Evolutionary conservation across 2,888 invertebrate genomes (phyloP), one percentile per base, ranked within the genome.

Genomic region (Cephus sareptanus): DNA sequence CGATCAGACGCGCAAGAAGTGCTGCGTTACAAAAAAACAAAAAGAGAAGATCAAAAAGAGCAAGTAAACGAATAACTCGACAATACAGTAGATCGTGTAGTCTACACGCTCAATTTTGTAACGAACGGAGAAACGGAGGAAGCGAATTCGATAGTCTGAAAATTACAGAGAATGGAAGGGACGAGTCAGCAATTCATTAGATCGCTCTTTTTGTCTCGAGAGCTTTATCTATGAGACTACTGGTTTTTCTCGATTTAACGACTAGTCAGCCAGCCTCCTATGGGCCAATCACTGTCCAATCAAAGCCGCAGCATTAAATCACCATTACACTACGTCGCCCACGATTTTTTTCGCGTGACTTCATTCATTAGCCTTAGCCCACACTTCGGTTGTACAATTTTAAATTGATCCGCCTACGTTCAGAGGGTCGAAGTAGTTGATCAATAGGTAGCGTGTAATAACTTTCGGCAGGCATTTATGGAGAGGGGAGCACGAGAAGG

Each of bases 121-220:
- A 56, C 23, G 56, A 77, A 76, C 75, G 75, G 69, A 81, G 71
- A 77, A 83, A 76, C 69, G 70, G 35, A 30, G 74, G 79, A 79
- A 76, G 15, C 30, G 6, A 13, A 79, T 82, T 83, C 75, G 81
- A 85, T 82, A 82, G 84, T 82, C 79, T 73, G 80, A 82, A 85
- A 85, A 85, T 86, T 82, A 84, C 83, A 76, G 75, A 81, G 76
- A 86, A 84, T 82, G 75, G 81, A 79, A 76, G 73, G 77, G 75
- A 77, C 76, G 79, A 84, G 75, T 84, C 85, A 85, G 84, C 84
- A 79, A 85, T 82, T 85, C 81, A 77, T 79, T 75, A 77, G 76
- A 77, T 76, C 75, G 80, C 56, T 76, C 37, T 79, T 79, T 74
- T 40, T 76, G 13, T 15, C 40, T 68, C 37, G 40, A 73, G 40